Conservation (phyloP, 1,140 invertebrate species). For the Pseudoatta argentina region DNA sequence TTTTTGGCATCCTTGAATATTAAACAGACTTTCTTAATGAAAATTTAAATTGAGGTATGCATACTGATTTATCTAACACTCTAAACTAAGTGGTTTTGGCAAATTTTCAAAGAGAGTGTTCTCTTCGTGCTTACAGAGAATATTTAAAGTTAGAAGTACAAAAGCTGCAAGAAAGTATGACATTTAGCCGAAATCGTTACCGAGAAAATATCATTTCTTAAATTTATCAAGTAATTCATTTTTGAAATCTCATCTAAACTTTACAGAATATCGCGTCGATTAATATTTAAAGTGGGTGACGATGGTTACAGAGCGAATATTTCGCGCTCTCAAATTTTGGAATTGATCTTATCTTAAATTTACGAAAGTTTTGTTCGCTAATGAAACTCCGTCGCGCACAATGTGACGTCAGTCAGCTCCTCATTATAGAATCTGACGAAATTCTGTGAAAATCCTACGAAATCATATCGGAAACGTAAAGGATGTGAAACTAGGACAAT, state of each 20-base stretch:
- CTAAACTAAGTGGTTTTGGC: not conserved
- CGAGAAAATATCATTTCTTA: not conserved
- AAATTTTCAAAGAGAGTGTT: conserved; percentile 26
- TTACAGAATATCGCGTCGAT: not conserved
- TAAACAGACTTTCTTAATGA: not conserved
- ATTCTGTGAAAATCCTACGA: not conserved
- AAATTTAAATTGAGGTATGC: conserved; percentile 12
- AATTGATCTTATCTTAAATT: conserved; percentile 28
- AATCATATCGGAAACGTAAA: conserved; percentile 4
- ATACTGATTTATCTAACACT: conserved; percentile 21
- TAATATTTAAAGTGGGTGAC: conserved; percentile 43
- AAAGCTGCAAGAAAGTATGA: conserved; percentile 30
- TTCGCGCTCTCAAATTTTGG: not conserved
- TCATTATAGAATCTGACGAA: not conserved
- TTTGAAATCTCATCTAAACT: conserved; percentile 20
- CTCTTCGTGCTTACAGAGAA: not conserved
- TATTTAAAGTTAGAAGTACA: conserved; percentile 37
- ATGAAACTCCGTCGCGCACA: not conserved
- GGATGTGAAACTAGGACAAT: conserved; percentile 38
- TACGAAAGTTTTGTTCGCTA: not conserved
- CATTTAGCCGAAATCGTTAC: not conserved
- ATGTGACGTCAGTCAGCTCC: not conserved
- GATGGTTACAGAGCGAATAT: conserved; percentile 5
- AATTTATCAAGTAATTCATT: conserved; percentile 20
- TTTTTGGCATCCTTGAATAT: not conserved